Base-by-base conservation (phyloP, 2,888 invertebrate species). In the Kuschelorhynchus macadamiae region DNA sequence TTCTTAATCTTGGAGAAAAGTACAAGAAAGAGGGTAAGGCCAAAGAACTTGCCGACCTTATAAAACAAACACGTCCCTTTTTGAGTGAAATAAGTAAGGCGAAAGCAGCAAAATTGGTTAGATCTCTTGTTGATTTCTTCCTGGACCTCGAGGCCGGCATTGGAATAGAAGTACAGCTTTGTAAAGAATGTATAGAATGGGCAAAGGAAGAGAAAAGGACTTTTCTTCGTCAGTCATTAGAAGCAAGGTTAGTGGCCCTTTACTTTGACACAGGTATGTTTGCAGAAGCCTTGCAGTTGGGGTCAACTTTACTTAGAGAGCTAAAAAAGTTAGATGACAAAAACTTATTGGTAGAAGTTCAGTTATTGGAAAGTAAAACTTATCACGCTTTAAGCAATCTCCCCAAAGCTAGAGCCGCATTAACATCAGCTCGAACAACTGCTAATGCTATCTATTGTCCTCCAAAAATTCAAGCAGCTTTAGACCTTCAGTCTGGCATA, bases 381-480 rank as follows among this genome's bases (percentile, higher is more conserved):
- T 99, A 95, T 85, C 98, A 99, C 87, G 96, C 97, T 60, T 87
- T 99, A 72, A 94, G 96, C 81, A 99, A 99, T 86, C 87, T 98
- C 81, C 96, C 97, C 2, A 98, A 97, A 84, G 96, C 97, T 8
- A 87, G 98, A 74, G 98, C 98, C 50, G 98, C 98, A 0, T 86
- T 99, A 49, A 99, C 98, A 11, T 98, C 98, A 39, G 99, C 97
- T 2, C 89, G 99, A 77, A 99, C 99, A n/a, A 99, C 99, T 49
- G 99, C 99, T 5, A 99, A 99, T 85, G 96, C 98, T 9, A 98
- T 99, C 78, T 99, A 99, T 84, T 98, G 98, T 84, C 97, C 98
- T 71, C 98, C 99, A 0, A 96, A 97, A 86, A 93, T 98, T 88
- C 99, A 99, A 85, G 97, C 98, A 7, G 94, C 97, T 8, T 46